Base-by-base conservation (phyloP, 2,113 vertebrate species). In the Megaptera novaeangliae region DNA sequence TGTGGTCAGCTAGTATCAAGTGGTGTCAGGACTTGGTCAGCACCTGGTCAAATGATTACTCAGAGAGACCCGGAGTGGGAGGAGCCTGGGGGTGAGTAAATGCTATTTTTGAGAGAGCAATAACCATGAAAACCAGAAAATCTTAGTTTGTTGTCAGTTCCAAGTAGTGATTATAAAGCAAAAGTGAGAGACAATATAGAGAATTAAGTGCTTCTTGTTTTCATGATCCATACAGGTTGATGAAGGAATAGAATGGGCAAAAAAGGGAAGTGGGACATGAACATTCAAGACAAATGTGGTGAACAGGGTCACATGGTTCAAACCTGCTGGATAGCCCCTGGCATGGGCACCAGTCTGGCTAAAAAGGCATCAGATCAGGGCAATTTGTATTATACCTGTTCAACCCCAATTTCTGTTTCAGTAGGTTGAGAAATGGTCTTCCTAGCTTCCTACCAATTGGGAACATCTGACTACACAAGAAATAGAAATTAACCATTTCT, bases 401-500 rank as follows among this genome's bases (percentile, higher is more conserved):
- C 52, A 83, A 39, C 25, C 63, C 55, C 12, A 86, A 64, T 72
- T 78, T 72, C 63, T 74, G 27, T 49, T 66, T 92, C 68, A 89
- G n/a, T 21, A 86, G n/a, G 52, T n/a, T 78, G 57, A 75, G 95
- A 80, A 78, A 74, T 41, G 61, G 14, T 94, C 36, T 89, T 63
- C n/a, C 21, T 31, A 71, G n/a, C n/a, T 74, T 95, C 68, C 90
- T 12, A 78, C 31, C 55, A 95, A 88, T 92, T 27, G 10, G 17
- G 20, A 66, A 49, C 29, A 90, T 63, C 21, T 31, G 31, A 91
- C 49, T 71, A 85, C 27, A 61, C 49, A 83, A 88, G 8, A n/a
- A 95, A 92, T 15, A 96, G 46, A 93, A 68, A 85, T 52, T 34
- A 95, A 88, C 52, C n/a, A 52, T 59, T 52, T 75, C 55, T 94